Conservation (phyloP, 1,140 invertebrate species). For the Reticulitermes speratus region DNA sequence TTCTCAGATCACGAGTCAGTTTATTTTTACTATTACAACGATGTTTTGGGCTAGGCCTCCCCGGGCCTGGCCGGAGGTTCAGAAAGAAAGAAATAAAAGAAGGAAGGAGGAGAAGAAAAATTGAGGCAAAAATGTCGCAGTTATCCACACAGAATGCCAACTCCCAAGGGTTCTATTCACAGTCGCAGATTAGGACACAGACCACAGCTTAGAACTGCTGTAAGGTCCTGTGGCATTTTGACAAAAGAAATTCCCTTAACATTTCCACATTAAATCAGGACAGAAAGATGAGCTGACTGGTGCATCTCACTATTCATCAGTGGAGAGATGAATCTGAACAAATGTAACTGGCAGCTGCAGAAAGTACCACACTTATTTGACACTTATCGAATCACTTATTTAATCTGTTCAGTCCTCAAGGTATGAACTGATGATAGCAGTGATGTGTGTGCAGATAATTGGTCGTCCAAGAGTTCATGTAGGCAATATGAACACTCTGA, state of each 20-base stretch:
- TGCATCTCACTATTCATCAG: background rate
- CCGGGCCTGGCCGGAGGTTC: background rate
- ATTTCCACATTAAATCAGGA: background rate
- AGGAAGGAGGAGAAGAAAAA: background rate
- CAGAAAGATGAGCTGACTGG: background rate
- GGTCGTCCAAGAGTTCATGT: background rate
- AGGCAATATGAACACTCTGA: background rate
- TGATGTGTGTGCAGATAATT: background rate
- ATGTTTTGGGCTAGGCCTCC: background rate
- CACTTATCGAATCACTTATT: too few relatives aligned
- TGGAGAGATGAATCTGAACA: background rate
- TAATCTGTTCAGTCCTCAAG: background rate
- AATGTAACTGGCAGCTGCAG: background rate
- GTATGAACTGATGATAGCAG: background rate
- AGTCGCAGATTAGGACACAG: background rate
- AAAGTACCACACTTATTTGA: too few relatives aligned
- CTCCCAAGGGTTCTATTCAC: background rate
- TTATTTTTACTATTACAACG: background rate
- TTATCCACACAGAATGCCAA: background rate
- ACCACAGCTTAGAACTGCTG: background rate
- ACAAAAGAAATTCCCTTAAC: background rate
- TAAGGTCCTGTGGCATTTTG: background rate
- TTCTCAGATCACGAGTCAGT: background rate
- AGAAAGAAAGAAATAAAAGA: too few relatives aligned
- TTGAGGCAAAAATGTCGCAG: background rate